Conservation (phyloP, 2,113 vertebrate genomes). For the Saccopteryx leptura region DNA sequence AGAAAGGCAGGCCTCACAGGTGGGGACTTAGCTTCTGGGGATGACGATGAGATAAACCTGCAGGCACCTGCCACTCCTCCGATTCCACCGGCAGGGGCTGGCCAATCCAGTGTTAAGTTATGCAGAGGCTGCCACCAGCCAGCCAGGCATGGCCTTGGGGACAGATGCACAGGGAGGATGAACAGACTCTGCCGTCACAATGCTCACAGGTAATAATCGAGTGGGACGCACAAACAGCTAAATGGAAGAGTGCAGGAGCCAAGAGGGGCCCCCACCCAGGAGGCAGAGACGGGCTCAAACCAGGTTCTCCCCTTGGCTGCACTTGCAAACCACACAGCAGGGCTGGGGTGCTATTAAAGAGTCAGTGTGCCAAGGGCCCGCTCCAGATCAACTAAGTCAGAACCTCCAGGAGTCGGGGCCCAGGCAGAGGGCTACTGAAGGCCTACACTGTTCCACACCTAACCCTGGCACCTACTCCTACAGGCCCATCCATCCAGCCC, state of each 20-base stretch:
- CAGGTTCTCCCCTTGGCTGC: no score
- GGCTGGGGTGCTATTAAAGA: fast-evolving
- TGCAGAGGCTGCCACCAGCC: not conserved
- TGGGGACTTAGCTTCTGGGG: not conserved
- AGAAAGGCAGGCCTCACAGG: not conserved
- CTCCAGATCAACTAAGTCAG: not conserved
- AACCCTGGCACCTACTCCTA: not conserved
- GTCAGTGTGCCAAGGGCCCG: not conserved
- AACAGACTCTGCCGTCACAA: not conserved
- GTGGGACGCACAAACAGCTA: not conserved
- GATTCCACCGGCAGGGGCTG: not conserved
- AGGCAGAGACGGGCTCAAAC: not conserved
- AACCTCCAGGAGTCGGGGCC: not conserved
- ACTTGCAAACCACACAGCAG: not conserved
- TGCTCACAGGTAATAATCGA: not conserved
- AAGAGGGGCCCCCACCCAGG: not conserved
- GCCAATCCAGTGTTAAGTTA: no score
- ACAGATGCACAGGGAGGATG: not conserved
- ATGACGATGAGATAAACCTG: not conserved
- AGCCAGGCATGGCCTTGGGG: fast-evolving
- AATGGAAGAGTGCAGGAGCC: not conserved
- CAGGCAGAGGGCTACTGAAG: not conserved
- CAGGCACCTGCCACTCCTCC: not conserved
- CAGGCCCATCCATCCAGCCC: fast-evolving
- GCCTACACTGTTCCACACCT: not conserved